phyloP scores from a whole-genome alignment of 2,888 invertebrate species.

The Deroplatys truncata region DNA sequence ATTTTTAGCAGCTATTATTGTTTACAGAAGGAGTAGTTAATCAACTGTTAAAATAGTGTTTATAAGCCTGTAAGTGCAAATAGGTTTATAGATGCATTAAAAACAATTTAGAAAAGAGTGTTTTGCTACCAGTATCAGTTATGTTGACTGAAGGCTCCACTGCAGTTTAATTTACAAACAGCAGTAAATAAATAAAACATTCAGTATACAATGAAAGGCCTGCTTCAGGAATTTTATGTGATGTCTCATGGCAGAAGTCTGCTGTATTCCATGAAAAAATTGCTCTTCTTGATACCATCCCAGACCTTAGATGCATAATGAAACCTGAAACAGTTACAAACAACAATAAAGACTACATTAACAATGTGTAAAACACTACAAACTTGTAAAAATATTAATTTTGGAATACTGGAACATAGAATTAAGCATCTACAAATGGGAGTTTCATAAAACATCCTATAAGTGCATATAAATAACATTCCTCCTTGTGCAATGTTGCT shows the following conservation, averaged over 20 bases:
- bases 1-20: no score
- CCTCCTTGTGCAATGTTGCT: no score
- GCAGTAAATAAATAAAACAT: not conserved
- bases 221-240: not conserved
- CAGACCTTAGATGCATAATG: slow-evolving; percentile 77
- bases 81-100: no score
- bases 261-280: slow-evolving; percentile 79
- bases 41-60: no score
- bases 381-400: not conserved
- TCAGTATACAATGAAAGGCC: not conserved
- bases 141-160: not conserved
- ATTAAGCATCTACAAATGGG: slow-evolving; percentile 5
- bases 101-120: no score
- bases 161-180: not conserved
- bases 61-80: no score
- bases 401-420: not conserved
- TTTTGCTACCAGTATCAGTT: no score
- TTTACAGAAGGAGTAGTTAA: no score
- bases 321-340: slow-evolving; percentile 47
- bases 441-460: not conserved
- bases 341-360: slow-evolving; percentile 12
- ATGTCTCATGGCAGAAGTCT: slow-evolving; percentile 61
- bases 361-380: not conserved
- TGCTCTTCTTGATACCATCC: slow-evolving; percentile 80
- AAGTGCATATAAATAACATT: no score